Evolutionary conservation across 1,140 invertebrate genomes (phyloP), one percentile per base, ranked within the genome.

Genomic region (Aphis gossypii): DNA sequence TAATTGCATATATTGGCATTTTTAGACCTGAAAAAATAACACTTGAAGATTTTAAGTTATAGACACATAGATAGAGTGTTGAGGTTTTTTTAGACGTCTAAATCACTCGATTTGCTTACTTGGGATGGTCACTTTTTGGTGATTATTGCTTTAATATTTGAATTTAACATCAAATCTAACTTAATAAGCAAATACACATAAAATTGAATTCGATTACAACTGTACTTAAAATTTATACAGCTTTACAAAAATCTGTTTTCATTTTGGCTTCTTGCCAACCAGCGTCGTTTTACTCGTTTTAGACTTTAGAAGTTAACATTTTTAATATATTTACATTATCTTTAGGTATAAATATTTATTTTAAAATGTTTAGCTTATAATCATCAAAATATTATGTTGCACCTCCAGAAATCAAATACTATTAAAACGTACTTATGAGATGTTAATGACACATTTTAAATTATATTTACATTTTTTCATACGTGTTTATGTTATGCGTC

Each of bases 1-100:
- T 96, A 94, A 99, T 99, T 51, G 97, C 98, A 95, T 97, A 98
- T 94, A 99, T 98, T 96, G 98, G 97, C 97, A 98, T 98, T 76
- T 97, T 96, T 94, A 97, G 96, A 94, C 97, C 97, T 98, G 51
- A 89, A 95, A 94, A 95, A 95, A 76, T 76, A 18, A 14, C 18
- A n/a, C 4, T n/a, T 76, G 14, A 76, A n/a, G n/a, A n/a, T 76
- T 76, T 68, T 3, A 68, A 14, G n/a, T 30, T n/a, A 68, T 1
- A 68, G 11, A 68, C 14, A 83, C 8, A 3, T 44, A 23, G 44
- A 20, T 35, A 18, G n/a, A 38, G 5, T 18, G 18, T 84, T 84
- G 30, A n/a, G 14, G 11, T 60, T 68, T 46, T 76, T 76, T 76
- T 76, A 76, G 14, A 68, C 4, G 60, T n/a, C 14, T n/a, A 1